Evolutionary conservation across 2,113 vertebrate genomes (phyloP).

Genomic region (Zosterops lateralis): DNA sequence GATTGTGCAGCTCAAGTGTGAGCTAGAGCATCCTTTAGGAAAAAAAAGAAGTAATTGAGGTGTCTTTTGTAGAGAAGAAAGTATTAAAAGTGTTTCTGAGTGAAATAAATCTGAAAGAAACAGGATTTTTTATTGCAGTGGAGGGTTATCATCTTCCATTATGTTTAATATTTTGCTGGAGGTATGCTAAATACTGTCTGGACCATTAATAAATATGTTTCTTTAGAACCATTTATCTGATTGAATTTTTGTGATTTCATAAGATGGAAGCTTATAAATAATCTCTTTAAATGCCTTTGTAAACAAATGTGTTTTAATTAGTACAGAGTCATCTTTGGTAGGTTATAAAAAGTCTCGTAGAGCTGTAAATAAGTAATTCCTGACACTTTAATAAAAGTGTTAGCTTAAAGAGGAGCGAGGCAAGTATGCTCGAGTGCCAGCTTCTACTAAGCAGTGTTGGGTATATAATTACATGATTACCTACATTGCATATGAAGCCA

Average conservation of each 20-base stretch:
- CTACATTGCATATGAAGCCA: background rate
- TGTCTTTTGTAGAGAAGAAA: background rate
- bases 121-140: background rate
- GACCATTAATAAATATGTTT: background rate
- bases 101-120: background rate
- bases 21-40: background rate
- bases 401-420: background rate
- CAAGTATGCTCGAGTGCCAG: background rate
- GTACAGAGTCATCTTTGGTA: background rate
- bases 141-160: background rate
- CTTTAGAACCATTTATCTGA: background rate
- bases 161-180: background rate
- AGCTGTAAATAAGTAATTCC: background rate
- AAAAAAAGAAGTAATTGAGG: background rate
- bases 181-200: background rate
- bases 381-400: background rate
- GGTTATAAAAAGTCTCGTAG: background rate
- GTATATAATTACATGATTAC: background rate
- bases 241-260: background rate
- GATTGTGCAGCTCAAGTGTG: background rate
- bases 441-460: background rate
- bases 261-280: background rate
- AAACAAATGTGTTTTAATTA: slow-evolving; percentile 1
- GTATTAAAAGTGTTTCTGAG: background rate
- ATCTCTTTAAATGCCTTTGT: background rate